Base-by-base conservation (phyloP, 2,888 invertebrate genomes). In the Conchocele bisecta region DNA sequence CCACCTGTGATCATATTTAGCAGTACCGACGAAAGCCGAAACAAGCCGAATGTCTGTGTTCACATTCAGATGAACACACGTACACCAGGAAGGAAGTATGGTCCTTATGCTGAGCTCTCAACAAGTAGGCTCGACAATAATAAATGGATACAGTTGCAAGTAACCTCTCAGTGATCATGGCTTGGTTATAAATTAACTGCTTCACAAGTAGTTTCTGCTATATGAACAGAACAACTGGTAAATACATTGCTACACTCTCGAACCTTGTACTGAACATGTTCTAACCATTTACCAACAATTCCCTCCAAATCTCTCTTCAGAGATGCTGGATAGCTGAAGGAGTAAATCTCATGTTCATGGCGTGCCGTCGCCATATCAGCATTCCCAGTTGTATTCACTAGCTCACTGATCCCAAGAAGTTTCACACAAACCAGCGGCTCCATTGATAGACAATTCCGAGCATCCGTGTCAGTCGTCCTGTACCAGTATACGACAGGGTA, bases 401-500 rank as follows among this genome's bases (percentile, higher is more conserved):
- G 26, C 15, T 37, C 33, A 35, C 33, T 48, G 9, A 15, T 44
- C 1, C 58, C 60, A 28, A 22, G 46, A 42, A 83, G 54, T 35
- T 68, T 72, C 35, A 72, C 81, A 54, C 59, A 70, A 9, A 28
- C 51, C 17, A 84, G 63, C 44, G 73, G 79, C 33, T 75, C 81
- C 76, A 78, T 75, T 17, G 72, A 70, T 22, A 84, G 61, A 56
- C 79, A 82, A 50, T 77, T 82, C 1, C 41, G 69, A 20, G 26
- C n/a, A 28, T 67, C 29, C 2, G 42, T 64, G 24, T 68, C 41
- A 13, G 20, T n/a, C 29, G 60, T 48, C 17, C 73, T 69, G 66
- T 79, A 85, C 80, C 81, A 85, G 41, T 85, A 85, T 3, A 85
- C 50, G 1, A 79, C 66, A 20, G 85, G 85, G 44, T 83, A 85